A percentile compares a stretch with the other conserved stretches of the same genome.
These are phyloP conservation scores for Sinelater perroti DNA, from an alignment of 2,888 invertebrate genomes.

Conservation along the genomic window DNA sequence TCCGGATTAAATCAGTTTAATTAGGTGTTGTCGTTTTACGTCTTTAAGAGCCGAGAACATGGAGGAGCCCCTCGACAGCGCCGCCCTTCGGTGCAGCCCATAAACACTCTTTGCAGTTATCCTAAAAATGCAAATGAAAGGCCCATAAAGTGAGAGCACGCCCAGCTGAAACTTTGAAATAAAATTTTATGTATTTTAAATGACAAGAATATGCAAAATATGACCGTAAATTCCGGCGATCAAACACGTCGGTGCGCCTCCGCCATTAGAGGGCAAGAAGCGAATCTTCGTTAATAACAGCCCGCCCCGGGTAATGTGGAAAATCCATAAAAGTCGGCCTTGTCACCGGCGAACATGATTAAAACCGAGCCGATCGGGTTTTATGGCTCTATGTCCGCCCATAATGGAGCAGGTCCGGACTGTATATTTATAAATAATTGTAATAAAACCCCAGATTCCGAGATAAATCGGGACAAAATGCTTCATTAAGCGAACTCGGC, in stretches of 20 bases:
- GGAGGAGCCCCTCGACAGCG: too few species aligned
- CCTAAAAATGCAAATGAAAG: conserved; percentile 10
- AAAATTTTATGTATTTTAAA: conserved; percentile 25
- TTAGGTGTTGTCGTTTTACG: too few species aligned
- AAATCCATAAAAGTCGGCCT: conserved; percentile 22
- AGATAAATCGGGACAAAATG: conserved; percentile 37
- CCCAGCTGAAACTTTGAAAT: conserved; percentile 14
- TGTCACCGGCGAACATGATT: conserved; percentile 16
- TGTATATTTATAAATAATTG: conserved; percentile 20
- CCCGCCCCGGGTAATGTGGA: conserved; percentile 13
- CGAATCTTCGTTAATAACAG: conserved; percentile 16
- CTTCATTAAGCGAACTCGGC: conserved; percentile 37
- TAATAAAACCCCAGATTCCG: conserved; percentile 22
- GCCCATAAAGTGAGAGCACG: conserved; percentile 15
- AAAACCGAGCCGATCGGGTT: conserved; percentile 20
- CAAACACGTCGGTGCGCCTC: conserved; percentile 11
- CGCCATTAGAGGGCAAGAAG: conserved; percentile 3
- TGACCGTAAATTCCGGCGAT: conserved; percentile 17
- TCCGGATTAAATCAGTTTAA: too few species aligned
- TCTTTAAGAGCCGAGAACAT: too few species aligned
- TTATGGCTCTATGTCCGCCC: conserved; percentile 22
- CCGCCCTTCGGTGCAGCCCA: too few species aligned
- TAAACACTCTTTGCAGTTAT: not conserved
- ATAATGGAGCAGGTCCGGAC: conserved; percentile 21
- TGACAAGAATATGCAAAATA: conserved; percentile 25